Evolutionary conservation across 2,797 vertebrate species (phyloP).

Genomic region (Sebastes elongatus): DNA sequence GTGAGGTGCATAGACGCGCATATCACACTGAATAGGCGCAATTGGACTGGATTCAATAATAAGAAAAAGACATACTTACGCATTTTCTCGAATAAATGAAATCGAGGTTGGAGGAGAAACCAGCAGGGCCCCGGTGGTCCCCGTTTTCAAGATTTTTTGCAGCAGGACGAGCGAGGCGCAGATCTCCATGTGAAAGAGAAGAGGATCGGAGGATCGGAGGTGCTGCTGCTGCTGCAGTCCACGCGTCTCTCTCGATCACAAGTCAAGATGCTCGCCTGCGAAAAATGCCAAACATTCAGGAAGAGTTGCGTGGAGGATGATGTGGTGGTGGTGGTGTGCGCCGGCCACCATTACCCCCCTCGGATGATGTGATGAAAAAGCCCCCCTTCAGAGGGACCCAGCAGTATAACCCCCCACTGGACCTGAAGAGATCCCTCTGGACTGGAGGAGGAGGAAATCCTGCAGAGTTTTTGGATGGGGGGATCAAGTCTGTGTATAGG

Average conservation of each 20-base stretch:
- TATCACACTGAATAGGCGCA: neutral
- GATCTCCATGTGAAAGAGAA: slow-evolving; percentile 72
- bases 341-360: slow-evolving; percentile 52
- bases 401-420: slow-evolving; percentile 32
- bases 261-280: slow-evolving; percentile 69
- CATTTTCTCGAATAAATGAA: slow-evolving; percentile 75
- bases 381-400: slow-evolving; percentile 26
- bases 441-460: slow-evolving; percentile 65
- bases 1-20: neutral
- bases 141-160: slow-evolving; percentile 58
- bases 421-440: slow-evolving; percentile 71
- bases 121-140: slow-evolving; percentile 71
- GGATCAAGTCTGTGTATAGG: slow-evolving; percentile 63
- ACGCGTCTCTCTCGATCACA: slow-evolving; percentile 70
- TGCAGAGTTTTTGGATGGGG: slow-evolving; percentile 69
- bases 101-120: slow-evolving; percentile 45
- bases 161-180: slow-evolving; percentile 64
- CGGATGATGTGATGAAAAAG: slow-evolving; percentile 34
- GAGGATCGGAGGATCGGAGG: slow-evolving; percentile 42
- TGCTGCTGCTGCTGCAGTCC: slow-evolving; percentile 68
- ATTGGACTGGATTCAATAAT: neutral
- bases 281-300: slow-evolving; percentile 67
- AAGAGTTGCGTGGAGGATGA: slow-evolving; percentile 61
- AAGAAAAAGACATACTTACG: slow-evolving; percentile 66
- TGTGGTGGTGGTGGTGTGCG: slow-evolving; percentile 23